phyloP scores from a whole-genome alignment of 2,113 vertebrate genomes.

The Orthonyx spaldingii region DNA sequence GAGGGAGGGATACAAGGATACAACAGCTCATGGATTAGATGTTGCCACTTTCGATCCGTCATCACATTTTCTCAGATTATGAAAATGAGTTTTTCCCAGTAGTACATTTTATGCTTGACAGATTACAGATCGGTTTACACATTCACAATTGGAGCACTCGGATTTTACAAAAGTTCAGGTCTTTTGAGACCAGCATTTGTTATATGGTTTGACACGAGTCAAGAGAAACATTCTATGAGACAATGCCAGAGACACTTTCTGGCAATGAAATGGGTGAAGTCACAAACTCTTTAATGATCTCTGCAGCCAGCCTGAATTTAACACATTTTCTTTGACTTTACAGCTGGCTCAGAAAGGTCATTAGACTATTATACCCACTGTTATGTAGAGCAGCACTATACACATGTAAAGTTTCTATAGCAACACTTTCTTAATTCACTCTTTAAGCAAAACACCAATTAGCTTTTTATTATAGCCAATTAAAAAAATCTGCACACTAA shows the following conservation, averaged over 20 bases:
- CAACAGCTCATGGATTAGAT: not conserved
- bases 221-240: not conserved
- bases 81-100: conserved; percentile 49
- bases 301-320: not conserved
- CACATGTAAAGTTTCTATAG: conserved; percentile 52
- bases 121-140: conserved; percentile 40
- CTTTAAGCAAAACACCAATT: conserved; percentile 77
- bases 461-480: conserved; percentile 72
- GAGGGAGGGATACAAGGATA: not conserved
- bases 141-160: not conserved
- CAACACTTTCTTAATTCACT: conserved; percentile 72
- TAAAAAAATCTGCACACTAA: conserved; percentile 73
- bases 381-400: conserved; percentile 11
- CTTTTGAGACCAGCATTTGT: not conserved
- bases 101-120: conserved; percentile 54
- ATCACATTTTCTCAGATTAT: conserved; percentile 41
- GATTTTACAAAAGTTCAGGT: conserved; percentile 11
- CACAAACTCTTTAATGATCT: conserved; percentile 5
- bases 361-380: conserved; percentile 22
- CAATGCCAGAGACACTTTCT: not conserved
- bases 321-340: not conserved
- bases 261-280: not conserved
- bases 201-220: not conserved
- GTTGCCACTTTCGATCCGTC: conserved; percentile 33
- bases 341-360: conserved; percentile 38